Base-by-base conservation (phyloP, 2,888 invertebrate species). In the Geophilus truncorum region DNA sequence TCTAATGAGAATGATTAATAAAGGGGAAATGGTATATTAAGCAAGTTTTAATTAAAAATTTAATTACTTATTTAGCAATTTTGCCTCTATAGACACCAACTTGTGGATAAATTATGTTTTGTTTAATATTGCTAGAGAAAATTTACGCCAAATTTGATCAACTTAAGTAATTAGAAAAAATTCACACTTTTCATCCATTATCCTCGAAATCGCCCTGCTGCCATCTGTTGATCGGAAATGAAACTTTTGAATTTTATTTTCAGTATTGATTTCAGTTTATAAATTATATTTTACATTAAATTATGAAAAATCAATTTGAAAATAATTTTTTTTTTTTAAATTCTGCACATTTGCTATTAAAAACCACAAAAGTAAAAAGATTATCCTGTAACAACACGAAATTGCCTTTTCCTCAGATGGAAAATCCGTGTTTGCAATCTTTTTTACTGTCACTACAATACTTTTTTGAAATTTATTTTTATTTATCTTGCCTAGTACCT, bases 1-100 rank as follows among this genome's bases (percentile, higher is more conserved):
- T 62, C 57, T 21, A 62, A 62, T 62, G 15, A 62, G 57, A 62
- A 57, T 57, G 57, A 57, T 57, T 57, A 57, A 57, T 57, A n/a
- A 57, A 62, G 57, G 57, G 1, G 10, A 12, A 62, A 21, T 62
- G 57, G 21, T 62, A 62, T 18, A 62, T 62, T 62, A n/a, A 62
- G 57, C 18, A 9, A 7, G 18, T 23, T 62, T 62, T 62, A 62
- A 62, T 62, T 62, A 62, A 62, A 62, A 62, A 62, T 18, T 18
- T 62, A 62, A 62, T 62, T 62, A 62, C 18, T 21, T 18, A 62
- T 62, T 62, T 62, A 62, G 21, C 57, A 21, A 23, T 23, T 23
- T 23, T 62, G 21, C 21, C 18, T 62, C 23, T 62, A 10, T 23
- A 21, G 57, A 23, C 23, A 62, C 21, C 1, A 62, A 62, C 23